These are phyloP conservation scores for Heliangelus exortis DNA, from an alignment of 2,797 vertebrate species.

Conservation along the genomic window DNA sequence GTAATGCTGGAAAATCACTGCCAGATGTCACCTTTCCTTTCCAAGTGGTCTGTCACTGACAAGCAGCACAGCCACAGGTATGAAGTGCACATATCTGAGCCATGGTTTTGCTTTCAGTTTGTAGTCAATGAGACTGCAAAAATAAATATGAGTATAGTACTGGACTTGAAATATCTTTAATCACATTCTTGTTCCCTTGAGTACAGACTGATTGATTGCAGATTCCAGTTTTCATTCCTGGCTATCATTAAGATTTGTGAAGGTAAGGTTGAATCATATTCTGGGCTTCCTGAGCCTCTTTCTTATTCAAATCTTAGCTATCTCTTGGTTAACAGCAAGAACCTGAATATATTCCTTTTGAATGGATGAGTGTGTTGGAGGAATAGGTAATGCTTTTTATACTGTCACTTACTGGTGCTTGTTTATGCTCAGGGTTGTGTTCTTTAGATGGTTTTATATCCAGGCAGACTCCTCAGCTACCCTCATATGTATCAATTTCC, in stretches of 20 bases:
- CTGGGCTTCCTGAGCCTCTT: background rate
- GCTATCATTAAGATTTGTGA: constrained; percentile 45
- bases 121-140: background rate
- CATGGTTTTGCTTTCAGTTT: background rate
- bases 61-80: background rate
- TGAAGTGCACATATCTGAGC: background rate
- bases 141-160: background rate
- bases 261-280: background rate
- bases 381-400: background rate
- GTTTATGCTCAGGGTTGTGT: constrained; percentile 44
- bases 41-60: background rate
- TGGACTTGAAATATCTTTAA: constrained; percentile 18
- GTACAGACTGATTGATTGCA: constrained; percentile 23
- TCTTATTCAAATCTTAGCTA: constrained; percentile 41
- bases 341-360: constrained; percentile 5
- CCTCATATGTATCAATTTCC: constrained; percentile 23
- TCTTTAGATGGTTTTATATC: constrained; percentile 41
- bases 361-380: background rate
- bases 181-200: constrained; percentile 25
- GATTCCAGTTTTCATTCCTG: constrained; percentile 33
- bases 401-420: constrained; percentile 6
- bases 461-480: background rate
- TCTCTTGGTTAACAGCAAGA: constrained; percentile 29
- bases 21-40: background rate
- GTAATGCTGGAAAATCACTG: background rate